Percentiles rank a stretch among this genome's conserved stretches.
These are phyloP conservation scores for Helostoma temminkii DNA, from an alignment of 2,797 vertebrate species.

Conservation along the genomic window DNA sequence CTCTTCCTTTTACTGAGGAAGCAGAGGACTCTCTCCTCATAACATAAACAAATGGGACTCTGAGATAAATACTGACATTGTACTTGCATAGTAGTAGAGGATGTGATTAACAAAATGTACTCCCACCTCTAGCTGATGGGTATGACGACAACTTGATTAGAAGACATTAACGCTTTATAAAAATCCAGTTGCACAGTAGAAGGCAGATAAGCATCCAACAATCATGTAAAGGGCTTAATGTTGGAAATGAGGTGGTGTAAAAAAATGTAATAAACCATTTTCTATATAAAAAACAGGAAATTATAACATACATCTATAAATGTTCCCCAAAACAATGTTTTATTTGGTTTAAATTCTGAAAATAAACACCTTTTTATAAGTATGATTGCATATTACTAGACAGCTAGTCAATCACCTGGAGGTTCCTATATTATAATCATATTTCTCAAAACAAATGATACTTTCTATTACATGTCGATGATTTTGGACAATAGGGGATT, in stretches of 20 bases:
- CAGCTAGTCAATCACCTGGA: too few species aligned
- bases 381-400: too few species aligned
- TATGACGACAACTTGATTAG: neutral
- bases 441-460: neutral
- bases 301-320: too few species aligned
- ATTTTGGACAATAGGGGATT: conserved; percentile 11
- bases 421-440: neutral
- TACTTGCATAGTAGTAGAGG: too few species aligned
- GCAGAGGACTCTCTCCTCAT: neutral
- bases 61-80: neutral
- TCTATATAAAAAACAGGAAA: neutral
- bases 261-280: neutral
- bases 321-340: too few species aligned
- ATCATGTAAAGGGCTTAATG: neutral
- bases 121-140: too few species aligned
- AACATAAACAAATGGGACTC: neutral
- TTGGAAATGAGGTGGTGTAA: neutral
- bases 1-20: neutral
- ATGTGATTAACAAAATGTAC: too few species aligned
- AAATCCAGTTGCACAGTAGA: too few species aligned
- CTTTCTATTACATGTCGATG: neutral
- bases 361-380: too few species aligned
- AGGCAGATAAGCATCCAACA: neutral
- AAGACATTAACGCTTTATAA: neutral
- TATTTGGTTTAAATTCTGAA: too few species aligned